These are phyloP conservation scores for Drosophila greeni DNA, from an alignment of 2,888 invertebrate genomes.

Conservation along the genomic window DNA sequence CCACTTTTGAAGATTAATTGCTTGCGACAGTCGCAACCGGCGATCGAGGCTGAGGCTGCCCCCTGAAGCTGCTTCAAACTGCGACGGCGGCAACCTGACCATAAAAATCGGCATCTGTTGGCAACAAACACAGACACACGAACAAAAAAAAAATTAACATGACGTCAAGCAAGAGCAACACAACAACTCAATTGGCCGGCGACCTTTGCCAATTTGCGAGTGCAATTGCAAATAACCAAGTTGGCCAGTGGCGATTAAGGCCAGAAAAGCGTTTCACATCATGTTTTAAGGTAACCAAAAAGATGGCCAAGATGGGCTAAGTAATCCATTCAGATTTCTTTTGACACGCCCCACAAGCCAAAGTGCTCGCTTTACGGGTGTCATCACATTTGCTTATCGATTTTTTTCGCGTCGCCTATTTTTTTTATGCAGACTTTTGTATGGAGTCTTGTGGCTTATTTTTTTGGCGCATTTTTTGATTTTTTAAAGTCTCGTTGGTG, in stretches of 20 bases:
- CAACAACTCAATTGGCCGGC: slow-evolving; percentile 43
- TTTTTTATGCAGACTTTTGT: slow-evolving; percentile 25
- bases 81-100: slow-evolving; percentile 47
- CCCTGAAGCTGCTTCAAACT: slow-evolving; percentile 49
- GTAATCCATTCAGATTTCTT: slow-evolving; percentile 68
- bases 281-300: slow-evolving; percentile 39
- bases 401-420: slow-evolving; percentile 13
- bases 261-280: slow-evolving; percentile 48
- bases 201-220: slow-evolving; percentile 51
- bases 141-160: slow-evolving; percentile 57
- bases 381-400: slow-evolving; percentile 60
- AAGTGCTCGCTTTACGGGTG: slow-evolving; percentile 57
- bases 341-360: slow-evolving; percentile 62
- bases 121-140: slow-evolving; percentile 22
- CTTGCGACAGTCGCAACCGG: slow-evolving; percentile 71
- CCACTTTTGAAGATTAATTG: slow-evolving; percentile 74
- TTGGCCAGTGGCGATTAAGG: slow-evolving; percentile 69
- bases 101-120: slow-evolving; percentile 63
- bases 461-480: slow-evolving; percentile 23
- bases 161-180: slow-evolving; percentile 57
- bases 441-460: background rate
- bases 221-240: slow-evolving; percentile 12
- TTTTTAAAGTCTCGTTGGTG: slow-evolving; percentile 28
- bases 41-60: slow-evolving; percentile 40
- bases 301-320: slow-evolving; percentile 66